phyloP scores from a whole-genome alignment of 1,140 invertebrate species.

The Neodiprion virginianus region DNA sequence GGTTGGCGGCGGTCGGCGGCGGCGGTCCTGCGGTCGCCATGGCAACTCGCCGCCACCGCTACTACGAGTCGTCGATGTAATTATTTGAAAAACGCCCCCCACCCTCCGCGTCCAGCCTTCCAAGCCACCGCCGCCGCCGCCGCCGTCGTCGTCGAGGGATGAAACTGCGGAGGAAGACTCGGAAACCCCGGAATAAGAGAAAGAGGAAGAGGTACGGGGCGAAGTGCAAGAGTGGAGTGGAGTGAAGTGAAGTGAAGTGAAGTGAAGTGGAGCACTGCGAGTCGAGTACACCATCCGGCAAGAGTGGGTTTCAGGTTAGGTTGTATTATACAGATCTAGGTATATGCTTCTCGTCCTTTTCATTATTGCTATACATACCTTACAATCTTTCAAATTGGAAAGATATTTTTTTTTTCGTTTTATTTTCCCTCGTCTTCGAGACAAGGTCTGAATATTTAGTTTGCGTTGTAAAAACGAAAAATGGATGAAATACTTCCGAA shows the following conservation, averaged over 20 bases:
- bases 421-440: neutral
- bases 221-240: neutral
- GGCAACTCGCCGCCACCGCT: slow-evolving; percentile 51
- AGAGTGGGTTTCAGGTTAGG: neutral
- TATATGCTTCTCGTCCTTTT: neutral
- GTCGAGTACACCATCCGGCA: neutral
- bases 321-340: neutral
- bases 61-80: slow-evolving; percentile 57
- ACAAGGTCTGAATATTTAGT: neutral
- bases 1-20: slow-evolving; percentile 23
- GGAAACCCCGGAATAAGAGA: neutral
- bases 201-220: neutral
- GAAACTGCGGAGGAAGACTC: neutral
- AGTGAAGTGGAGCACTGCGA: too few relatives aligned
- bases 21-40: slow-evolving; percentile 58
- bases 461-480: neutral
- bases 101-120: slow-evolving; percentile 28
- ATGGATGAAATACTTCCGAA: too few relatives aligned
- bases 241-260: too few relatives aligned
- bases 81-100: slow-evolving; percentile 62
- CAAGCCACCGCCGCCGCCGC: neutral
- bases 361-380: too few relatives aligned
- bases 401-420: neutral
- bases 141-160: neutral
- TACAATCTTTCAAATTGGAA: too few relatives aligned